These are phyloP conservation scores for Arctocebus calabarensis DNA, from an alignment of 2,797 vertebrate genomes.

Conservation along the genomic window DNA sequence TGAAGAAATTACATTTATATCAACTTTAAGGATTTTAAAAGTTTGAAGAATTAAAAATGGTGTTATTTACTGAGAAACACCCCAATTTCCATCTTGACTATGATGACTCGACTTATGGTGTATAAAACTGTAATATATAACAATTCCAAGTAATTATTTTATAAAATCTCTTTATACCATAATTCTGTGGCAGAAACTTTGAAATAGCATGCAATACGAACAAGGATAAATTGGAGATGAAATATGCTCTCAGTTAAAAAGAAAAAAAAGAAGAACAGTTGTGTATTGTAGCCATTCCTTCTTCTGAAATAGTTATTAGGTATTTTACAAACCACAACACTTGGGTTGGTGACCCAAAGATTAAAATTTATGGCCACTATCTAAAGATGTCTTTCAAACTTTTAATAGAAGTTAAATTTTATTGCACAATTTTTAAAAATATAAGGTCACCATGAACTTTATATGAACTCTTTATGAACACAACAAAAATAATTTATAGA, in stretches of 20 bases:
- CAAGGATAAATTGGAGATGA: background rate
- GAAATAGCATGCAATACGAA: background rate
- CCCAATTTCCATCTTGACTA: background rate
- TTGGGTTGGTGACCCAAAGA: background rate
- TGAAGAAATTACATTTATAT: background rate
- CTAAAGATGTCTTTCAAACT: background rate
- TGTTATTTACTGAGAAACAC: background rate
- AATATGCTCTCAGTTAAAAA: slow-evolving; percentile 37
- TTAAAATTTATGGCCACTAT: background rate
- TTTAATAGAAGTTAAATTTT: slow-evolving; percentile 6
- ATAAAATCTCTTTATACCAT: background rate
- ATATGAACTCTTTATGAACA: background rate
- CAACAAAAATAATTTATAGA: background rate
- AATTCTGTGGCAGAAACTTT: background rate
- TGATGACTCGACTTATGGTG: background rate
- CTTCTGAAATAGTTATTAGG: background rate
- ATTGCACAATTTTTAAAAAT: slow-evolving; percentile 1
- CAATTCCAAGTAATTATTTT: background rate
- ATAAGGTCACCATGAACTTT: background rate
- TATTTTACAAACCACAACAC: background rate
- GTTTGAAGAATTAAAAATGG: slow-evolving; percentile 17
- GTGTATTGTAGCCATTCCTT: background rate
- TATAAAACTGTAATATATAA: background rate
- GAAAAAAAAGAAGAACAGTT: background rate
- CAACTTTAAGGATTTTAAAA: slow-evolving; percentile 6